Conservation (phyloP, 2,797 vertebrate genomes). For the Neostethus bicornis region DNA sequence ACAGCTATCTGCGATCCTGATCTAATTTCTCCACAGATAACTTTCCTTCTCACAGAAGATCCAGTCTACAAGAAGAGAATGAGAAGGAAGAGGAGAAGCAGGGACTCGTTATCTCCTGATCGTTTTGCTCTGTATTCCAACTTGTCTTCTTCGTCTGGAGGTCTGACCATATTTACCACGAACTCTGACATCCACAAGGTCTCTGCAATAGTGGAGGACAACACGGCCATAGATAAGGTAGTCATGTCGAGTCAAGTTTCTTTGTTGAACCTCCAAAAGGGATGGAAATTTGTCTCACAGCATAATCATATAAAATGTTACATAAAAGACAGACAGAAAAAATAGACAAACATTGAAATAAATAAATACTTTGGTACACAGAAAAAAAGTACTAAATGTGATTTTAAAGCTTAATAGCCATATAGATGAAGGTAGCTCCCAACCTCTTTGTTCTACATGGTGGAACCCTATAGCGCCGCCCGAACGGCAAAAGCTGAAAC, state of each 20-base stretch:
- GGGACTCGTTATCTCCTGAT: conserved; percentile 73
- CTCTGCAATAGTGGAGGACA: conserved; percentile 83
- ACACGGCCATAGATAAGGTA: conserved; percentile 77
- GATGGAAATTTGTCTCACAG: too few relatives aligned
- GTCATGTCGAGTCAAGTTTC: too few relatives aligned
- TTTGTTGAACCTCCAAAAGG: not conserved
- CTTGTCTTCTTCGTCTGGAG: conserved; percentile 84
- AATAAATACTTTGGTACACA: too few relatives aligned
- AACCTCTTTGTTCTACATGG: too few relatives aligned
- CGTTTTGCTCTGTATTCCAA: conserved; percentile 85
- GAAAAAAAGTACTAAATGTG: too few relatives aligned
- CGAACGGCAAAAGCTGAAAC: too few relatives aligned
- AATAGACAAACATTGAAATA: too few relatives aligned
- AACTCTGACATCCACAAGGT: conserved; percentile 83
- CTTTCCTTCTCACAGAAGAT: conserved; percentile 88
- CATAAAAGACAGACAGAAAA: too few relatives aligned
- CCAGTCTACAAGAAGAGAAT: conserved; percentile 51
- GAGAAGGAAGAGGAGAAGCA: conserved; percentile 60
- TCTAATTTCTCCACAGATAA: conserved; percentile 75
- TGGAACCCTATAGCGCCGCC: too few relatives aligned
- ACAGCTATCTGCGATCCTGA: not conserved
- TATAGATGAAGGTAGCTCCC: too few relatives aligned
- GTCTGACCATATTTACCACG: conserved; percentile 87
- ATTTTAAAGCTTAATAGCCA: too few relatives aligned
- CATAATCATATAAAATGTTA: too few relatives aligned